Evolutionary conservation across 2,113 vertebrate genomes (phyloP).

Genomic region (Cynopterus brachyotis): DNA sequence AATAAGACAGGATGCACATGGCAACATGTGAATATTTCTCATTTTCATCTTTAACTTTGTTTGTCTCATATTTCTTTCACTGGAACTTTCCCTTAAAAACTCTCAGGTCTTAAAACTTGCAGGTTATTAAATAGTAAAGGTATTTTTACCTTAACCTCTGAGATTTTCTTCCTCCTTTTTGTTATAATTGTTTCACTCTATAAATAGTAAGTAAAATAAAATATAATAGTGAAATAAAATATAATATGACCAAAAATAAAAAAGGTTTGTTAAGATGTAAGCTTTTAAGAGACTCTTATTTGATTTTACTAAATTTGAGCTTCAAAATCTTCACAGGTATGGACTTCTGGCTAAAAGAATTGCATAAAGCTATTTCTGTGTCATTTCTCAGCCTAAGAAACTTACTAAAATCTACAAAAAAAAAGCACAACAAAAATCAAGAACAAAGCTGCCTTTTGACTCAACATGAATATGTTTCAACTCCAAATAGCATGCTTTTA

Average conservation of each 20-base stretch:
- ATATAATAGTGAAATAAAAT: neutral
- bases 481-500: neutral
- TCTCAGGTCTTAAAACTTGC: neutral
- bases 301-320: neutral
- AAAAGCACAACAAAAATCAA: neutral
- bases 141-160: neutral
- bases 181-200: neutral
- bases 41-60: neutral
- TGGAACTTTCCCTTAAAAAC: neutral
- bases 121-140: neutral
- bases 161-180: neutral
- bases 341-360: neutral
- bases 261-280: neutral
- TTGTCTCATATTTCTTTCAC: neutral
- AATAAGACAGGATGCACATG: neutral
- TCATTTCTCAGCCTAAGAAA: neutral
- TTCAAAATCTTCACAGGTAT: neutral
- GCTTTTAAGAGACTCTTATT: neutral
- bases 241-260: neutral
- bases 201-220: neutral
- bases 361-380: neutral
- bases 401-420: neutral
- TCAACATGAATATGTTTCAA: no score
- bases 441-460: neutral
- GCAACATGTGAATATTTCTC: neutral